These are phyloP conservation scores for Atherinosoma microstoma DNA, from an alignment of 2,797 vertebrate genomes.

Conservation along the genomic window DNA sequence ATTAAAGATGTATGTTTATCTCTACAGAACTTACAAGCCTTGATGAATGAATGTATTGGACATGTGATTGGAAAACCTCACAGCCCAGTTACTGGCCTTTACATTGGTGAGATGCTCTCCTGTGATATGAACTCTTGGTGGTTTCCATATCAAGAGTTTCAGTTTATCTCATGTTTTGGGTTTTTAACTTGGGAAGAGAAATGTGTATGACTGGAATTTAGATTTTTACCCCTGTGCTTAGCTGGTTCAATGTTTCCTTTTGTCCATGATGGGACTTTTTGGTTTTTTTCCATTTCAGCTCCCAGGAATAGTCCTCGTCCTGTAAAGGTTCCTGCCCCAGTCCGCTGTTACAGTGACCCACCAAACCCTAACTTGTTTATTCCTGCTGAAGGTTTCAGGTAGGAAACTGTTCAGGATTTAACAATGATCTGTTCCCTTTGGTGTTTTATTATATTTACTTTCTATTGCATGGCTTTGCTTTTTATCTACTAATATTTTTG, in stretches of 20 bases:
- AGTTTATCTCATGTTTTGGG: not conserved
- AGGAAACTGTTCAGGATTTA: constrained; percentile 39
- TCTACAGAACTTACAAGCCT: constrained; percentile 92
- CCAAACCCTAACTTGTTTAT: constrained; percentile 97
- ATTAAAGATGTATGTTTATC: constrained; percentile 16
- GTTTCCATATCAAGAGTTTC: not conserved
- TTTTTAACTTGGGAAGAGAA: constrained; percentile 16
- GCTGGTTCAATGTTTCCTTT: constrained; percentile 9
- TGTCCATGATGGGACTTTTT: constrained; percentile 1
- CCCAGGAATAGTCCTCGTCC: constrained; percentile 96
- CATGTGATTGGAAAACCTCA: constrained; percentile 99
- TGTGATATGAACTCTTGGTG: not conserved
- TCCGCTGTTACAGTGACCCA: constrained; percentile 96
- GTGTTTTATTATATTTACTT: constrained; percentile 8
- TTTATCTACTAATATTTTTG: constrained; percentile 15
- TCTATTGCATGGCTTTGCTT: constrained; percentile 62
- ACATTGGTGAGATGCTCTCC: constrained; percentile 87
- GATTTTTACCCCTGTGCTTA: not conserved
- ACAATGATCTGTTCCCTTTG: not conserved
- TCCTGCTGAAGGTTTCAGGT: constrained; percentile 96
- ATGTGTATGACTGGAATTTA: not conserved
- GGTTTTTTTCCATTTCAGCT: constrained; percentile 75
- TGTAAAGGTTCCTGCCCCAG: constrained; percentile 89
- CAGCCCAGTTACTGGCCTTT: constrained; percentile 96
- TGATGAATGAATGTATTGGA: constrained; percentile 99